Conservation (phyloP, 2,113 vertebrate species). For the Actinemys pallida region DNA sequence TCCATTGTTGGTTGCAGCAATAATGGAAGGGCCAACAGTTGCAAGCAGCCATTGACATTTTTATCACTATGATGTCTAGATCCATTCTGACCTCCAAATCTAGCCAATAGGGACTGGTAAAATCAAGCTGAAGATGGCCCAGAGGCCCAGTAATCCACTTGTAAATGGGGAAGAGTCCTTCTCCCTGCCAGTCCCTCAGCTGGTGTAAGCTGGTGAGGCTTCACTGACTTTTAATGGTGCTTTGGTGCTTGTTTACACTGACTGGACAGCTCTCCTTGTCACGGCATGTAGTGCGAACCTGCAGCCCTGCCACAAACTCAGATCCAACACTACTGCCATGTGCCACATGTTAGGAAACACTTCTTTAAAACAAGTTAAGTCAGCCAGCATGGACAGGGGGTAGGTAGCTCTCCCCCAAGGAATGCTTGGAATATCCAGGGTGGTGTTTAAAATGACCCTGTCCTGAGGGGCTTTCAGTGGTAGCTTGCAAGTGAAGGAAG, state of each 20-base stretch:
- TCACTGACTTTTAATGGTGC: neutral
- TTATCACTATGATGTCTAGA: neutral
- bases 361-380: neutral
- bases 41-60: neutral
- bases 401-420: neutral
- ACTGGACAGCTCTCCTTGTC: neutral
- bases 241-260: neutral
- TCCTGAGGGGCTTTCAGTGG: neutral
- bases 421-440: neutral
- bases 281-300: neutral
- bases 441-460: neutral
- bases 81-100: neutral
- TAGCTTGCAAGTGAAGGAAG: neutral
- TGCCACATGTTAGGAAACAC: neutral
- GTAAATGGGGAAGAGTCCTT: neutral
- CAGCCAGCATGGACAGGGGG: neutral
- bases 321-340: neutral
- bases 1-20: neutral
- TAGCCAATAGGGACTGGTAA: neutral
- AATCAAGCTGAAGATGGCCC: neutral
- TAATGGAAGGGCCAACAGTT: neutral
- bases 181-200: neutral
- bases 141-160: neutral
- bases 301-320: neutral
- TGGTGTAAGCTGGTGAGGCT: neutral